Percentiles rank a stretch among this genome's conserved stretches.
Evolutionary conservation across 2,797 vertebrate genomes (phyloP).

Genomic region (Chloroceryle amazona): DNA sequence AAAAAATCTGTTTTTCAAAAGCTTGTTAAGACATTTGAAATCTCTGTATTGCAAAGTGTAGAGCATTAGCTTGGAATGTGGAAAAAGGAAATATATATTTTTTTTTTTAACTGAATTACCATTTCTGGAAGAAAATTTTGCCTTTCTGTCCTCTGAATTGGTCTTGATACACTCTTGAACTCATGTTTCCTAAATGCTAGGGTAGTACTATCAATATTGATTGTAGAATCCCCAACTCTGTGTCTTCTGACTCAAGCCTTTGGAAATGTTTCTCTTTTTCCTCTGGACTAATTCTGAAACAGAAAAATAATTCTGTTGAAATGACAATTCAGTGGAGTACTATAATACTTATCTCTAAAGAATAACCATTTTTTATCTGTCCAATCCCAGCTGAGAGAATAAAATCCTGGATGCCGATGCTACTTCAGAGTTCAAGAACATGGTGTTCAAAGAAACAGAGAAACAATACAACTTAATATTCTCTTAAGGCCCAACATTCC

Average conservation of each 20-base stretch:
- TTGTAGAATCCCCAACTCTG: not conserved
- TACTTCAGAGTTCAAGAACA: conserved; percentile 1
- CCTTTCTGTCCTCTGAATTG: not conserved
- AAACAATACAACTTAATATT: conserved; percentile 6
- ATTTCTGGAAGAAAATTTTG: not conserved
- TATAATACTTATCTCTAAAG: not conserved
- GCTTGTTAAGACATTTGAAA: not conserved
- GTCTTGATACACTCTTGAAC: not conserved
- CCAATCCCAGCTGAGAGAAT: not conserved
- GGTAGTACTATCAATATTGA: rapidly evolving
- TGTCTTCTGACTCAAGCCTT: not conserved
- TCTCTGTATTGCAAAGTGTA: not conserved
- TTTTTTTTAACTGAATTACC: not conserved
- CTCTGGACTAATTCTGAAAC: not conserved
- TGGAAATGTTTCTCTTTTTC: not conserved
- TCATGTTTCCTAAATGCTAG: not conserved
- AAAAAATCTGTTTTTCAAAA: not conserved
- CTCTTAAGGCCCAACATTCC: not conserved
- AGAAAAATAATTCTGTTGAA: not conserved
- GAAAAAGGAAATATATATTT: not conserved
- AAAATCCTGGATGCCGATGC: not conserved
- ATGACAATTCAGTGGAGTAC: not conserved
- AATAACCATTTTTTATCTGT: not conserved
- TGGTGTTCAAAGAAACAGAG: not conserved
- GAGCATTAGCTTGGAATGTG: not conserved